Conservation (phyloP, 1,140 invertebrate genomes). For the Amyelois transitella region DNA sequence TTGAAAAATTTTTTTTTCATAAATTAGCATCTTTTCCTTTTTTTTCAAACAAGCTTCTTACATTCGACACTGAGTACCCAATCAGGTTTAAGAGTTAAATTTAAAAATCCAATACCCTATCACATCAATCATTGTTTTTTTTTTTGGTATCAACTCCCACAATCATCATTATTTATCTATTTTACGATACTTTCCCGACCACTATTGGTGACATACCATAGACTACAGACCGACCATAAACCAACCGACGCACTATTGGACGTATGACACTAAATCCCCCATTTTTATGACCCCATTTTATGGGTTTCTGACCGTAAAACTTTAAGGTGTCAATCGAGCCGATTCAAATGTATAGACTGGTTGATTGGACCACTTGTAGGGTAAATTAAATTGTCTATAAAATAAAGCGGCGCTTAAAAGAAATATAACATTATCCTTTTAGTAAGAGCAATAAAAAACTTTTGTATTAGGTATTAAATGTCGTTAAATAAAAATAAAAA, state of each 20-base stretch:
- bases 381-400: not conserved
- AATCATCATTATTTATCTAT: constrained; percentile 43
- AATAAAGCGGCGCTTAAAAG: not conserved
- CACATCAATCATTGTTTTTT: not conserved
- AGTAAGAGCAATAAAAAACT: not conserved
- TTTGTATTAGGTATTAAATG: not conserved
- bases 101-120: too few species aligned
- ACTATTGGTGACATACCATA: constrained; percentile 35
- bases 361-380: not conserved
- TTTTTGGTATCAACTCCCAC: not conserved
- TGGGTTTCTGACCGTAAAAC: constrained; percentile 11
- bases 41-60: too few species aligned
- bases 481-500: not conserved
- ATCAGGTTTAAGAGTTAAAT: too few species aligned
- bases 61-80: too few species aligned
- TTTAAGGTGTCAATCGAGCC: constrained; percentile 2
- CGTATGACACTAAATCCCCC: constrained; percentile 18
- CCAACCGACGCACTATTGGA: constrained; percentile 23
- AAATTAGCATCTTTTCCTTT: too few species aligned
- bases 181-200: constrained; percentile 38
- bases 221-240: constrained; percentile 17
- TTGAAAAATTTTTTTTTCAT: too few species aligned
- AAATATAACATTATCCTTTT: not conserved
- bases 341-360: not conserved
- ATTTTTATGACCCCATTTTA: constrained; percentile 26